Evolutionary conservation across 2,113 vertebrate genomes (phyloP).

Genomic region (Columba livia): DNA sequence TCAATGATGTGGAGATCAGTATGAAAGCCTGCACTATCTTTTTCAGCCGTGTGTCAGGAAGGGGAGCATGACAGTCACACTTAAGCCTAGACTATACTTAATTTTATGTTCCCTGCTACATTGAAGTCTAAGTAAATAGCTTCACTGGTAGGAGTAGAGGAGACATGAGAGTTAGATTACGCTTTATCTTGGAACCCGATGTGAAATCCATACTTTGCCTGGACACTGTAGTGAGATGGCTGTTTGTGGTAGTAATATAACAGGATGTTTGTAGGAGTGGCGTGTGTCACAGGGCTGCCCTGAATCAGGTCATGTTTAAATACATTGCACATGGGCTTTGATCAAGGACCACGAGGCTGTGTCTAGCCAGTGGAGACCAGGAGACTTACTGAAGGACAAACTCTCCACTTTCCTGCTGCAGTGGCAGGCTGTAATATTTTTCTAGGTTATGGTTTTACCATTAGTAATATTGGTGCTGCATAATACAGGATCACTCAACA

Average conservation of each 20-base stretch:
- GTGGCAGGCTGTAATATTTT: neutral
- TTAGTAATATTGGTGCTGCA: neutral
- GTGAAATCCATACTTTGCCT: neutral
- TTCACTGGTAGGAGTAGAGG: neutral
- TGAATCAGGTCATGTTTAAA: neutral
- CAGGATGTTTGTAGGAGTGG: constrained; percentile 15
- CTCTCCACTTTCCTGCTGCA: neutral
- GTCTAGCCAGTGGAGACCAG: neutral
- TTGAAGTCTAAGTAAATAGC: neutral
- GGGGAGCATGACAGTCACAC: neutral
- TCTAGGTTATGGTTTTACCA: neutral
- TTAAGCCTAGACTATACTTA: neutral
- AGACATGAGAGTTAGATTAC: neutral
- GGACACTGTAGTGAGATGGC: neutral
- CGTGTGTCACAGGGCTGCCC: neutral
- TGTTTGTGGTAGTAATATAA: constrained; percentile 10
- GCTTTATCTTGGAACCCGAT: neutral
- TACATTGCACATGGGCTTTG: neutral
- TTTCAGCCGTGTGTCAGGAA: neutral
- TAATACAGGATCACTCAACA: neutral
- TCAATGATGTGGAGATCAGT: neutral
- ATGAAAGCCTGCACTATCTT: neutral
- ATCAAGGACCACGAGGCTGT: neutral
- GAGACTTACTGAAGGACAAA: neutral
- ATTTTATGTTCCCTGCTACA: neutral